Evolutionary conservation across 2,113 vertebrate genomes (phyloP).

Genomic region (Eclectus roratus): DNA sequence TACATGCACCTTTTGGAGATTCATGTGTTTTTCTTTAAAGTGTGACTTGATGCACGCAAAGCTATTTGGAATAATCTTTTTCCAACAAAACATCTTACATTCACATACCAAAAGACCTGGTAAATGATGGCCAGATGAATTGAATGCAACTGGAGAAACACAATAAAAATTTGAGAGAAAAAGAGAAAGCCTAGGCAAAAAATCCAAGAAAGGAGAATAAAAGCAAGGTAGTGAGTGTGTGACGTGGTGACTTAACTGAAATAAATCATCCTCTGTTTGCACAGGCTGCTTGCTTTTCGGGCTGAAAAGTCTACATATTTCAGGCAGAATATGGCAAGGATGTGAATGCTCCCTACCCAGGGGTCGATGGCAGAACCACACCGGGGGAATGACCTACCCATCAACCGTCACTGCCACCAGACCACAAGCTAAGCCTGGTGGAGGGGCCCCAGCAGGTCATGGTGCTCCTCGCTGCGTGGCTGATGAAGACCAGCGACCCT

Average conservation of each 20-base stretch:
- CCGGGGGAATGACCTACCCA: not conserved
- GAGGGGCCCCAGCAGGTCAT: not conserved
- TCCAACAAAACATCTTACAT: not conserved
- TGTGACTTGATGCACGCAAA: not conserved
- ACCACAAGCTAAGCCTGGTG: not conserved
- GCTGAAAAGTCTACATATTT: not conserved
- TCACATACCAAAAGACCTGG: not conserved
- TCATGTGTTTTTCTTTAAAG: not conserved
- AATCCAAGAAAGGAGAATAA: not conserved
- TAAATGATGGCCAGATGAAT: constrained; percentile 14
- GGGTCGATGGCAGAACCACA: rapidly evolving
- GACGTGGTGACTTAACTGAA: not conserved
- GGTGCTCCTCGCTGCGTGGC: not conserved
- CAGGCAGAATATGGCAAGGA: not conserved
- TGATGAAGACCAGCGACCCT: not conserved
- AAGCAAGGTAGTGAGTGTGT: not conserved
- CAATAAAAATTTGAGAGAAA: not conserved
- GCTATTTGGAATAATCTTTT: not conserved
- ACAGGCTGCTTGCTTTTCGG: not conserved
- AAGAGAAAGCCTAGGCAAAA: not conserved
- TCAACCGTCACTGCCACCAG: not conserved
- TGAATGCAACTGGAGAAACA: not conserved
- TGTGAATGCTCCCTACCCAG: not conserved
- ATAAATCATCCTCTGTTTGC: not conserved
- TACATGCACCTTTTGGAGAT: not conserved